A percentile compares a stretch with the other conserved stretches of the same genome.
Evolutionary conservation across 2,797 vertebrate species (phyloP).

Genomic region (Chanos chanos): DNA sequence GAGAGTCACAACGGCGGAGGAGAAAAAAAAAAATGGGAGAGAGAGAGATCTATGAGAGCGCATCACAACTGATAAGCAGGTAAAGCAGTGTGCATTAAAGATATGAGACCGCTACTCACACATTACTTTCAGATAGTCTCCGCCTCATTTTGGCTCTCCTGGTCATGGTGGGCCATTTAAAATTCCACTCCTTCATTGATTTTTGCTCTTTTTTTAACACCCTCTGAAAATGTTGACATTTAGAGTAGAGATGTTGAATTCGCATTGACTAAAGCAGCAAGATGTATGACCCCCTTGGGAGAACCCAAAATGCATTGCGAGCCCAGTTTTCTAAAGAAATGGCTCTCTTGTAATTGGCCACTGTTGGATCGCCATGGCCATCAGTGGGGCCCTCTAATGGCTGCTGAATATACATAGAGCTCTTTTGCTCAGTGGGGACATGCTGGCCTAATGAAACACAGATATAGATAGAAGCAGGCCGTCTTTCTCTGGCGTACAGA

Average conservation of each 20-base stretch:
- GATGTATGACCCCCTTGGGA: constrained; percentile 12
- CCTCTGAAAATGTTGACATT: constrained; percentile 27
- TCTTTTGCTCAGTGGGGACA: background rate
- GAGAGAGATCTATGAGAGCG: background rate
- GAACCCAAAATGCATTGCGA: constrained; percentile 6
- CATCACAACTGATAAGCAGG: background rate
- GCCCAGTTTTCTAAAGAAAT: background rate
- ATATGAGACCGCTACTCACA: no score
- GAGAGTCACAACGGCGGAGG: background rate
- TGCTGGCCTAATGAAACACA: constrained; percentile 17
- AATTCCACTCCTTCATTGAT: background rate
- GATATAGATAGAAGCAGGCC: constrained; percentile 25
- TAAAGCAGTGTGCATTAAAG: background rate
- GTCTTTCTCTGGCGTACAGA: constrained; percentile 1
- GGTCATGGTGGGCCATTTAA: background rate
- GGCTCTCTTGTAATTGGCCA: constrained; percentile 14
- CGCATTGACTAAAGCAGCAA: background rate
- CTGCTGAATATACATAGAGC: constrained; percentile 19
- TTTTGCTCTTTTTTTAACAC: background rate
- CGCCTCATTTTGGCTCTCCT: background rate
- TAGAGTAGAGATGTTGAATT: constrained; percentile 11
- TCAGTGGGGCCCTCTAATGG: constrained; percentile 22
- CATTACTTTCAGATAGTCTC: no score
- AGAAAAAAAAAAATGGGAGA: constrained; percentile 3
- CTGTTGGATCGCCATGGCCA: background rate